Percentiles rank a stretch among this genome's conserved stretches.
Conservation (phyloP, 2,113 vertebrate species). For the Amphilophus citrinellus region DNA sequence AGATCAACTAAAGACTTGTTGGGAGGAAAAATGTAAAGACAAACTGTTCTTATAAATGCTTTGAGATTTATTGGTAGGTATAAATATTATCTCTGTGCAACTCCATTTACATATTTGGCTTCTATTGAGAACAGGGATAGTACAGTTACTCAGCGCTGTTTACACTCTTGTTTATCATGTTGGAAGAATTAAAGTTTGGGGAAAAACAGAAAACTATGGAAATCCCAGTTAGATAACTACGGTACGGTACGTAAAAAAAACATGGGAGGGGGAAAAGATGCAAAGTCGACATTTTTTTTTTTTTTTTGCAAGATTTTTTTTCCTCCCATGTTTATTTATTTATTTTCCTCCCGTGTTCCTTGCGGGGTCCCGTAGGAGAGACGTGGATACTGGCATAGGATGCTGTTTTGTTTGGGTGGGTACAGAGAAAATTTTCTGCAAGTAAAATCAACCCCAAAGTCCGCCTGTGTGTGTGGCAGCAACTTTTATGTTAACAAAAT, state of each 20-base stretch:
- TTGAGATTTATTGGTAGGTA: no score
- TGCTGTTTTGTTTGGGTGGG: not conserved
- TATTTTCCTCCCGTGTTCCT: no score
- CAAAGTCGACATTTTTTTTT: no score
- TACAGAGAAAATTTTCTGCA: not conserved
- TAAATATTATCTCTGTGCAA: no score
- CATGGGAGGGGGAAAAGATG: no score
- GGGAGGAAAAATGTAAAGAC: rapidly evolving
- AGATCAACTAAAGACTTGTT: not conserved
- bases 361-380: no score
- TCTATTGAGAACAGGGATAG: not conserved
- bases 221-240: not conserved
- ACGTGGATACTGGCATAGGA: no score
- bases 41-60: not conserved
- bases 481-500: rapidly evolving
- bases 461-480: not conserved
- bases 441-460: not conserved
- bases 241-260: no score
- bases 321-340: no score
- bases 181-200: not conserved
- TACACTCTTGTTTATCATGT: not conserved
- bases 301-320: no score
- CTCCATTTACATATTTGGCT: no score
- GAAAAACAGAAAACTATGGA: not conserved
- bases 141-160: not conserved